Conservation (phyloP, 2,113 vertebrate genomes). For the Piprites chloris region DNA sequence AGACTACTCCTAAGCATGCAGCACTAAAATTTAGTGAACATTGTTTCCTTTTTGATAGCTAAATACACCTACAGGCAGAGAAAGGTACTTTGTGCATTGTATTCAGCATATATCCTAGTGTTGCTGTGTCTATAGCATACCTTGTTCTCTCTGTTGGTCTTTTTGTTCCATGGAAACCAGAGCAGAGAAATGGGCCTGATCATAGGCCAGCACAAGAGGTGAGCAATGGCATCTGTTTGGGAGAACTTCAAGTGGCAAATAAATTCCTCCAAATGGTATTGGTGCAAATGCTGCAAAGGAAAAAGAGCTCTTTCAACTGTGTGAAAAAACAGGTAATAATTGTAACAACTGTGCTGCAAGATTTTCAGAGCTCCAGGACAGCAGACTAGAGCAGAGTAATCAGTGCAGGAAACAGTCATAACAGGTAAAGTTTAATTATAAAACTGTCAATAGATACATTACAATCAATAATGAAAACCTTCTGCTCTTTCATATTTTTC, state of each 20-base stretch:
- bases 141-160: conserved; percentile 96
- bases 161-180: conserved; percentile 99
- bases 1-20: background rate
- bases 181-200: conserved; percentile 98
- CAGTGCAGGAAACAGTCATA: background rate
- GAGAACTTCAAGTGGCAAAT: conserved; percentile 96
- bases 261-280: conserved; percentile 95
- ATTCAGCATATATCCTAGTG: background rate
- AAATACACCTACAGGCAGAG: background rate
- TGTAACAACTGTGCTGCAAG: background rate
- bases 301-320: background rate
- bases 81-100: background rate
- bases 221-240: conserved; percentile 97
- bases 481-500: background rate
- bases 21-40: background rate
- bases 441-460: background rate
- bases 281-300: conserved; percentile 88
- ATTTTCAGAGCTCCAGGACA: background rate
- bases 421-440: background rate
- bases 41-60: background rate
- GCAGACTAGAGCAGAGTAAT: background rate
- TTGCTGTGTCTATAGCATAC: conserved; percentile 57
- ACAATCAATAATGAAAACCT: background rate
- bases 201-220: conserved; percentile 94
- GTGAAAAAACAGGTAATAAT: background rate